Evolutionary conservation across 2,113 vertebrate genomes (phyloP).

Genomic region (Gallinago paraguaiae): DNA sequence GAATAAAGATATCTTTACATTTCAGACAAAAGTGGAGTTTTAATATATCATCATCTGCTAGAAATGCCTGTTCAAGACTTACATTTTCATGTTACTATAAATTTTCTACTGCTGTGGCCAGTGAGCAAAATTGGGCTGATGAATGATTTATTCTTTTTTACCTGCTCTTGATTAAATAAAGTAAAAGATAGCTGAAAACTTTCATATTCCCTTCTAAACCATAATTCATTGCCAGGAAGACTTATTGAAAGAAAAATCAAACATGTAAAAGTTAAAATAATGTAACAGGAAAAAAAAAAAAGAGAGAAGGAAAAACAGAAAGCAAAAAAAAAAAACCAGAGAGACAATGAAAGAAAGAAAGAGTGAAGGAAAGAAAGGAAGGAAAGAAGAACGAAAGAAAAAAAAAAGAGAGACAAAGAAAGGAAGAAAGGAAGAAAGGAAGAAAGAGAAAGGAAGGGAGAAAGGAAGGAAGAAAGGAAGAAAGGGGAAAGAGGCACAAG

Average conservation of each 20-base stretch:
- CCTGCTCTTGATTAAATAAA: neutral
- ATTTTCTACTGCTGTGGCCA: neutral
- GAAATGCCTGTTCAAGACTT: neutral
- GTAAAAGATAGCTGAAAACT: neutral
- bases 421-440: neutral
- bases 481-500: neutral
- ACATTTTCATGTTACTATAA: neutral
- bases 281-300: neutral
- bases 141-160: neutral
- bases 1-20: neutral
- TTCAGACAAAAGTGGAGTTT: neutral
- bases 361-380: too few relatives aligned
- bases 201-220: neutral
- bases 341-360: too few relatives aligned
- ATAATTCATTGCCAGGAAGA: neutral
- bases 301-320: too few relatives aligned
- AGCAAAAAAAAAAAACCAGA: too few relatives aligned
- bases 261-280: neutral
- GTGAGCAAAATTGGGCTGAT: neutral
- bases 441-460: neutral
- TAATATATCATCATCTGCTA: neutral
- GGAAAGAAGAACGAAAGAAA: too few relatives aligned
- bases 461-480: rapidly evolving
- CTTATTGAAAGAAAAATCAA: neutral
- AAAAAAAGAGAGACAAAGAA: too few relatives aligned